These are phyloP conservation scores for Brachionus angularis DNA, from an alignment of 1,140 invertebrate species.

Conservation along the genomic window DNA sequence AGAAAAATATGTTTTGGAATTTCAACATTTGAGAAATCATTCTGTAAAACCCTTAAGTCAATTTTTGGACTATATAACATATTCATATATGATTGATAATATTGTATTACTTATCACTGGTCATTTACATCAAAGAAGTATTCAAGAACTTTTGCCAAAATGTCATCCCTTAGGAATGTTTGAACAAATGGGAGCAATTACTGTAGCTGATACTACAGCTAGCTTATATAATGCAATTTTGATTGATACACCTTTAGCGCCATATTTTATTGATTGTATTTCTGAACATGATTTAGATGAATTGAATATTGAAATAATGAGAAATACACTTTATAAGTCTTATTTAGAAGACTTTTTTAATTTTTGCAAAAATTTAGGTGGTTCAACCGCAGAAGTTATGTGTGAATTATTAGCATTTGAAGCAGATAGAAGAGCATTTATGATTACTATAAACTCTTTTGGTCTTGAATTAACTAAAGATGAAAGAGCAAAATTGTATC, in stretches of 20 bases:
- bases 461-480: constrained; percentile 98
- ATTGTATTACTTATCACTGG: constrained; percentile 98
- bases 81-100: constrained; percentile 99
- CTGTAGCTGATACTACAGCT: constrained; percentile 96
- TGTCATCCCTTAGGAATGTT: constrained; percentile 98
- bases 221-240: constrained; percentile 98
- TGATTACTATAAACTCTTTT: constrained; percentile 99
- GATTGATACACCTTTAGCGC: constrained; percentile 96
- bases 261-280: constrained; percentile 99
- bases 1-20: constrained; percentile 96
- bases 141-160: constrained; percentile 95
- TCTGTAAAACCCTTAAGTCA: constrained; percentile 92
- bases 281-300: constrained; percentile 99
- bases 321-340: constrained; percentile 96
- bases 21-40: constrained; percentile 95
- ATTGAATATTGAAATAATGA: constrained; percentile 99
- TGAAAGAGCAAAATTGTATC: constrained; percentile 93
- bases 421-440: constrained; percentile 95
- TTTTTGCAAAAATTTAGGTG: constrained; percentile 91
- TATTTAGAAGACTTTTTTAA: constrained; percentile 97
- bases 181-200: constrained; percentile 99
- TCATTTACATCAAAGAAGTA: constrained; percentile 93
- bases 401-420: constrained; percentile 99
- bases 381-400: constrained; percentile 98
- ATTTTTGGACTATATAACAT: constrained; percentile 87